A percentile compares a stretch with the other conserved stretches of the same genome.
phyloP scores from a whole-genome alignment of 2,888 invertebrate species.

The Trypoxylon attenuatum region DNA sequence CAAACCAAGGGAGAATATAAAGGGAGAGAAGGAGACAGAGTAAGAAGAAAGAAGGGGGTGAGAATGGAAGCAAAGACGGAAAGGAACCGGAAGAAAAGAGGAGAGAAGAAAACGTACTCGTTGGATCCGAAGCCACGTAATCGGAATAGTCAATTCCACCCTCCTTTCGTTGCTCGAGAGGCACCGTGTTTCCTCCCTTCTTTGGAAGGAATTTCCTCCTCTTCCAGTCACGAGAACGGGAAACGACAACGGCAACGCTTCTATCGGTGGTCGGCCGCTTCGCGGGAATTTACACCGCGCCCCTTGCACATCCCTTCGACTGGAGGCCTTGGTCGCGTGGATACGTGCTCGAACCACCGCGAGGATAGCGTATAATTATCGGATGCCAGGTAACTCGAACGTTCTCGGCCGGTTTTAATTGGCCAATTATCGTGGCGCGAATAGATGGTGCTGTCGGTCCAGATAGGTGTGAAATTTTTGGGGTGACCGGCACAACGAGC shows the following conservation, averaged over 20 bases:
- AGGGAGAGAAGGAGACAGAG: neutral
- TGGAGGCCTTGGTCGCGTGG: slow-evolving; percentile 57
- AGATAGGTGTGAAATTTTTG: slow-evolving; percentile 73
- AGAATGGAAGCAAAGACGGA: slow-evolving; percentile 18
- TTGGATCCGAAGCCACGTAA: slow-evolving; percentile 66
- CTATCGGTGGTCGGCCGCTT: no score
- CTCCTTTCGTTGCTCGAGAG: slow-evolving; percentile 50
- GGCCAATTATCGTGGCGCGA: slow-evolving; percentile 74
- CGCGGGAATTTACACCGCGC: slow-evolving; percentile 6
- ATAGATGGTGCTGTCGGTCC: slow-evolving; percentile 68
- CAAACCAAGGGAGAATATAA: neutral
- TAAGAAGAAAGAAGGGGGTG: slow-evolving; percentile 10
- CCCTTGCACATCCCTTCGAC: slow-evolving; percentile 29
- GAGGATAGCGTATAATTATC: slow-evolving; percentile 70
- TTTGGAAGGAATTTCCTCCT: slow-evolving; percentile 4
- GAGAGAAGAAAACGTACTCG: slow-evolving; percentile 23
- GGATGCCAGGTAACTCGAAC: slow-evolving; percentile 70
- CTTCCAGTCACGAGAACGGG: no score
- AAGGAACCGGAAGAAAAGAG: no score
- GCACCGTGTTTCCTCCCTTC: slow-evolving; percentile 19
- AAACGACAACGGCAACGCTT: no score
- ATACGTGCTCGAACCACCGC: slow-evolving; percentile 68
- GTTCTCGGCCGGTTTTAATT: slow-evolving; percentile 70
- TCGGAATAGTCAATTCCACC: slow-evolving; percentile 69
- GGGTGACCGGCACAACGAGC: slow-evolving; percentile 68